Conservation (phyloP, 2,113 vertebrate species). For the Heliornis fulica region DNA sequence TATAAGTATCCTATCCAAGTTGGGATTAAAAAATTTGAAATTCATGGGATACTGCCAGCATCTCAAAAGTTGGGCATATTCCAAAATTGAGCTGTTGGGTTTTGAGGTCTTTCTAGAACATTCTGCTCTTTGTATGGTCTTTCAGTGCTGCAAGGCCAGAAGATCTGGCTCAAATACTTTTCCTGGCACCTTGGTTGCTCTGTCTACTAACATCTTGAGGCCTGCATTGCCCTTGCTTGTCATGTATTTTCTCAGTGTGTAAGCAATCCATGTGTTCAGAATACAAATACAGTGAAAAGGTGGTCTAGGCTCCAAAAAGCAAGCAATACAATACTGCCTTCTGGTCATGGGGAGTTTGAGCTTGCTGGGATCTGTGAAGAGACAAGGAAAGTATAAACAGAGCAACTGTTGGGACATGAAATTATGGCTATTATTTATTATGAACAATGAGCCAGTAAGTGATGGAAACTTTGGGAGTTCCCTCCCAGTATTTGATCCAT, state of each 20-base stretch:
- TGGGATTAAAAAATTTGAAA: neutral
- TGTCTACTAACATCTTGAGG: neutral
- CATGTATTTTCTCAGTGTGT: neutral
- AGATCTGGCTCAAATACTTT: neutral
- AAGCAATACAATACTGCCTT: neutral
- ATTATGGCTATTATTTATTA: neutral
- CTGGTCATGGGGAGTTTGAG: neutral
- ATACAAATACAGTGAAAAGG: neutral
- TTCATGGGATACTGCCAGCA: neutral
- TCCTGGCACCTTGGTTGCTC: neutral
- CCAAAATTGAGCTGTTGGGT: neutral
- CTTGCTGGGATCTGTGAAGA: neutral
- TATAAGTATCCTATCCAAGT: neutral
- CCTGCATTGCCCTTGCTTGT: neutral
- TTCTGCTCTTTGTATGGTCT: neutral
- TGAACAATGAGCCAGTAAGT: neutral
- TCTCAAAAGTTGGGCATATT: neutral
- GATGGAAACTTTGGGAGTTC: neutral
- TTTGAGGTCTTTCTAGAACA: neutral
- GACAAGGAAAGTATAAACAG: neutral
- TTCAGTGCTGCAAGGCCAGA: neutral
- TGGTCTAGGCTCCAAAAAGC: neutral
- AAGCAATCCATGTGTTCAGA: neutral
- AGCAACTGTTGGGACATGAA: neutral
- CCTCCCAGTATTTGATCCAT: neutral